A percentile compares a stretch with the other conserved stretches of the same genome.
Evolutionary conservation across 2,113 vertebrate genomes (phyloP).

Genomic region (Lampris incognitus): DNA sequence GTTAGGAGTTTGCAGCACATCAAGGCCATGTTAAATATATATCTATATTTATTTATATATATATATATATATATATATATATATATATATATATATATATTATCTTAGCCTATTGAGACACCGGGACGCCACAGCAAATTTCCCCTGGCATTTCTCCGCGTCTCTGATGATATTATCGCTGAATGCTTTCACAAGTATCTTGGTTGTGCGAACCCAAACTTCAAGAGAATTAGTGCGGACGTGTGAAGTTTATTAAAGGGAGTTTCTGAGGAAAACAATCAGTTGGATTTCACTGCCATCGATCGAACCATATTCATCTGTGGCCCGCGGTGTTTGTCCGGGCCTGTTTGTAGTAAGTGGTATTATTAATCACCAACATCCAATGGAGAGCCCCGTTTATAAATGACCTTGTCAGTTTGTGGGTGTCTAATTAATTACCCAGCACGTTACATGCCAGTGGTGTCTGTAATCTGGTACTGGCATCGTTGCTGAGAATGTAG

Average conservation of each 20-base stretch:
- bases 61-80: too few relatives aligned
- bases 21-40: too few relatives aligned
- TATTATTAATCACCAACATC: constrained; percentile 28
- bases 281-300: neutral
- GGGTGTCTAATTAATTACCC: constrained; percentile 45
- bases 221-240: neutral
- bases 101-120: neutral
- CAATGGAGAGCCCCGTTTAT: constrained; percentile 38
- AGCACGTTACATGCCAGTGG: constrained; percentile 6
- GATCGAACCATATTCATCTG: neutral
- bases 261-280: constrained; percentile 12
- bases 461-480: constrained; percentile 12
- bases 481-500: constrained; percentile 51
- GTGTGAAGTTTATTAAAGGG: neutral
- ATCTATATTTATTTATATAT: too few relatives aligned
- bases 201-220: too few relatives aligned
- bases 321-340: constrained; percentile 9
- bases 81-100: too few relatives aligned
- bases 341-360: constrained; percentile 4
- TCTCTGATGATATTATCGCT: neutral
- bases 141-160: neutral
- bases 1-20: too few relatives aligned
- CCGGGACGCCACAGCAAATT: neutral
- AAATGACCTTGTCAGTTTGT: constrained; percentile 22
- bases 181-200: too few relatives aligned